These are phyloP conservation scores for Psittacula derbiana DNA, from an alignment of 2,797 vertebrate species.

Conservation along the genomic window DNA sequence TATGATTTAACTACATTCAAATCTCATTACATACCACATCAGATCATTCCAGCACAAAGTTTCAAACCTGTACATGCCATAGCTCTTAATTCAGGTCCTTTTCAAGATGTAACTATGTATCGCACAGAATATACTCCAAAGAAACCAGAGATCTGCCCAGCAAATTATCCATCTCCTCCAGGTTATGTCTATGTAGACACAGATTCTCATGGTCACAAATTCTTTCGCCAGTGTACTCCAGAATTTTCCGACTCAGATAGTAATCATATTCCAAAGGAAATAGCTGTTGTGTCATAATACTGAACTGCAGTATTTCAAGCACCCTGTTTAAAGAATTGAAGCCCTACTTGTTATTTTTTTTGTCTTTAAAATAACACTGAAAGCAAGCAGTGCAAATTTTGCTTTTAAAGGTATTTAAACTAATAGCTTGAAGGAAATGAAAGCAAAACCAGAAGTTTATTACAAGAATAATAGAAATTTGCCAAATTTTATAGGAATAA, in stretches of 20 bases:
- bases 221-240: conserved; percentile 74
- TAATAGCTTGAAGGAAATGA: neutral
- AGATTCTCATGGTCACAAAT: conserved; percentile 80
- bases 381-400: neutral
- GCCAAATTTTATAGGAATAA: neutral
- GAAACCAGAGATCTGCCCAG: conserved; percentile 77
- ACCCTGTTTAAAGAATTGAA: neutral
- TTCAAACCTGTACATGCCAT: conserved; percentile 73
- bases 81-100: conserved; percentile 47
- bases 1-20: conserved; percentile 82
- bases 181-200: conserved; percentile 80
- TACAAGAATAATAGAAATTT: neutral
- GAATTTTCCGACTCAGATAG: neutral
- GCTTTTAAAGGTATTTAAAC: neutral
- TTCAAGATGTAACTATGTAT: conserved; percentile 79
- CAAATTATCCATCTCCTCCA: conserved; percentile 65
- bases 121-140: conserved; percentile 77
- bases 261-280: conserved; percentile 53
- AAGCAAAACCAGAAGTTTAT: neutral
- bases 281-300: conserved; percentile 67
- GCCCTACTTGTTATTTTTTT: neutral
- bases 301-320: neutral
- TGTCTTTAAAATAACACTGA: neutral
- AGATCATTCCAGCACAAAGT: conserved; percentile 67
- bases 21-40: conserved; percentile 79